phyloP scores from a whole-genome alignment of 2,113 vertebrate species.

The Pogona vitticeps region DNA sequence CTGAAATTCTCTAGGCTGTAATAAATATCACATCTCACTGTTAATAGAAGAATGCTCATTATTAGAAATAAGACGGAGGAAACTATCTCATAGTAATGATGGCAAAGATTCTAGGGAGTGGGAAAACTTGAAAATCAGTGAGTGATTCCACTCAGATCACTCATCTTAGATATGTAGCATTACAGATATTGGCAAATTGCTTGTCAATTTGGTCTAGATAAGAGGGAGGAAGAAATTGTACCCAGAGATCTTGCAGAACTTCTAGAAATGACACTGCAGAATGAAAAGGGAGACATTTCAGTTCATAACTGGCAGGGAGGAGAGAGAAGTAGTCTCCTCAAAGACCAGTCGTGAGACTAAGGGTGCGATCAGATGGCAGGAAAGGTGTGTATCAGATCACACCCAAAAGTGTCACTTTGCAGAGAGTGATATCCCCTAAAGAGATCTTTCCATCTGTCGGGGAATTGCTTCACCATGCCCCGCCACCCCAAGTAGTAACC shows the following conservation, averaged over 20 bases:
- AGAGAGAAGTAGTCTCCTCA: too few relatives aligned
- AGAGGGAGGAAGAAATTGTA: neutral
- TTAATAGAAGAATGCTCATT: neutral
- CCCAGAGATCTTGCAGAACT: neutral
- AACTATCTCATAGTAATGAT: neutral
- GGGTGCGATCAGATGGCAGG: too few relatives aligned
- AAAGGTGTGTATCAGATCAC: too few relatives aligned
- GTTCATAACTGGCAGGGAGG: too few relatives aligned
- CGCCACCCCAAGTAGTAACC: too few relatives aligned
- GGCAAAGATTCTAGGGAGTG: neutral
- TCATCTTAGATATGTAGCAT: neutral
- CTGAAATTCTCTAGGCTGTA: neutral
- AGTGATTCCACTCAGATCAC: neutral
- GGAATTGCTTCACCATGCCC: too few relatives aligned
- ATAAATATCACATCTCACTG: neutral
- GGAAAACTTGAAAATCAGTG: neutral
- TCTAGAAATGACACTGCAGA: neutral
- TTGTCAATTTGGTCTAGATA: neutral
- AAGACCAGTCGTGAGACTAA: too few relatives aligned
- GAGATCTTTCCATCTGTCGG: too few relatives aligned
- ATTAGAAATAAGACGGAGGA: neutral
- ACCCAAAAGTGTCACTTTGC: too few relatives aligned
- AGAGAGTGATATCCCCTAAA: too few relatives aligned
- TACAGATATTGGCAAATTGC: neutral
- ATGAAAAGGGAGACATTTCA: neutral